These are phyloP conservation scores for Dendrophyllia cribrosa DNA, from an alignment of 64 coral and sea anemone species.

Conservation along the genomic window DNA sequence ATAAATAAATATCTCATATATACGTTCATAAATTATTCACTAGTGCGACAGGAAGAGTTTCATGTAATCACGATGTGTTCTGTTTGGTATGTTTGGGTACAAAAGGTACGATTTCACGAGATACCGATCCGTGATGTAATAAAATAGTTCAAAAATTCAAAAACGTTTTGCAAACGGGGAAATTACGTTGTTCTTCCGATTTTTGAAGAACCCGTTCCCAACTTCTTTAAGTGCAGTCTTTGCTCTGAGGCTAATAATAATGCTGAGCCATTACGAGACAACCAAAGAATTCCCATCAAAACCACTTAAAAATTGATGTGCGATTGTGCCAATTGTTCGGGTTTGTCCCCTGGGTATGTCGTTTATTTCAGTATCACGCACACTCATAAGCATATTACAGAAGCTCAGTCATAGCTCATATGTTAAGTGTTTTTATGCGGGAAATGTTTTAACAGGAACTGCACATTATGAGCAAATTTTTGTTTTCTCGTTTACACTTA, in stretches of 20 bases:
- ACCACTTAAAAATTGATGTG: neutral
- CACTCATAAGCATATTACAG: neutral
- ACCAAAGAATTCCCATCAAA: constrained; percentile 3
- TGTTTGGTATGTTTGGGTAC: no score
- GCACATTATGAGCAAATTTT: no score
- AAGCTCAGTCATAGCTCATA: neutral
- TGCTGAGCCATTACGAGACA: neutral
- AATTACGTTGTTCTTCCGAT: neutral
- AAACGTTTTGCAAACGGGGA: neutral
- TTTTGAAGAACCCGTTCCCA: neutral
- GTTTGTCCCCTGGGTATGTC: neutral
- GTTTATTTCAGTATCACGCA: neutral
- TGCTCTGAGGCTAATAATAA: neutral
- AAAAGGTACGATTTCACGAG: no score
- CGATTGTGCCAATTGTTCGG: neutral
- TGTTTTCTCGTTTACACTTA: no score
- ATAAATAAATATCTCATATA: neutral
- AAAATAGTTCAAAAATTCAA: no score
- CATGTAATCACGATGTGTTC: no score
- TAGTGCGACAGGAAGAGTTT: no score
- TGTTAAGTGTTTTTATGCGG: neutral
- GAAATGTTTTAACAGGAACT: neutral
- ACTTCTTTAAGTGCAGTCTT: neutral
- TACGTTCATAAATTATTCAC: no score
- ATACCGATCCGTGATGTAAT: no score